A percentile compares a stretch with the other conserved stretches of the same genome.
These are phyloP conservation scores for Physeter macrocephalus DNA, from an alignment of 2,113 vertebrate species.

Conservation along the genomic window DNA sequence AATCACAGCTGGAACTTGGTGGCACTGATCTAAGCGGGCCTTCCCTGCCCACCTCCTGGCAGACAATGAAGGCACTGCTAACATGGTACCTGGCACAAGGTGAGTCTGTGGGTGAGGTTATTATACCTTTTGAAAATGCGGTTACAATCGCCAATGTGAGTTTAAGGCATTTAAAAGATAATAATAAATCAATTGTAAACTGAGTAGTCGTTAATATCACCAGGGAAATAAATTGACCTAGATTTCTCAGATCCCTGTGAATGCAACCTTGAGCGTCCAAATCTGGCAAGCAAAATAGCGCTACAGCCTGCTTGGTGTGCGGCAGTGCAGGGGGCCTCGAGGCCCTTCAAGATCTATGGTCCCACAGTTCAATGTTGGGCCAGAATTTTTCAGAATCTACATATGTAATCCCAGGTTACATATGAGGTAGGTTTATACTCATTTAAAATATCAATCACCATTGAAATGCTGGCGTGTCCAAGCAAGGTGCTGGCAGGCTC, in stretches of 20 bases:
- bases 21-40: not conserved
- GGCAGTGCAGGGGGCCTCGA: rapidly evolving
- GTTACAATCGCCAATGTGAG: not conserved
- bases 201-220: not conserved
- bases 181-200: not conserved
- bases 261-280: not conserved
- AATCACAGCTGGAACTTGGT: not conserved
- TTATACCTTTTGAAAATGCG: not conserved
- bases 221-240: not conserved
- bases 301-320: not conserved
- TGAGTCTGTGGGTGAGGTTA: not conserved
- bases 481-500: rapidly evolving
- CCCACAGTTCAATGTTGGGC: not conserved
- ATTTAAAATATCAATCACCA: not conserved
- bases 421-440: not conserved
- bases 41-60: too few relatives aligned
- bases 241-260: not conserved
- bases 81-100: not conserved
- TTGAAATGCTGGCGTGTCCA: not conserved
- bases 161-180: slow-evolving; percentile 13
- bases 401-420: too few relatives aligned
- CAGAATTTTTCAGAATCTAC: not conserved
- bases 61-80: not conserved
- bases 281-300: not conserved
- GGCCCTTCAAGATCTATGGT: not conserved